Evolutionary conservation across 2,888 invertebrate species (phyloP), one percentile per base, ranked within the genome.

Genomic region (Phoenoteleia sp.): DNA sequence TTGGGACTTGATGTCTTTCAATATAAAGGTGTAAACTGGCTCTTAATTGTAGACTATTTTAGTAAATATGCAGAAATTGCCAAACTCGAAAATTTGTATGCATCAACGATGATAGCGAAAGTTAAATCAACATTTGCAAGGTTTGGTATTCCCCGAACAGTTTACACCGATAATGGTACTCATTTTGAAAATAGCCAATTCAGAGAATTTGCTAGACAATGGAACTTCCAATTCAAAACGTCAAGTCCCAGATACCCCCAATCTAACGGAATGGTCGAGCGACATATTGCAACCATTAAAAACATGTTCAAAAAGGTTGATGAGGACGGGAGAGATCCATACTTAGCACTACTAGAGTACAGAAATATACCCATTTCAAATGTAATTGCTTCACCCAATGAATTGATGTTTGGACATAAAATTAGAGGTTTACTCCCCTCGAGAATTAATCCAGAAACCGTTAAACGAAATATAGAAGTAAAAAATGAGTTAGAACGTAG

Each of bases 81-180:
- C 2, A 52, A 64, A 27, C 33, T 85, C 19, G 33, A 29, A n/a
- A 29, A 19, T n/a, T 74, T 36, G n/a, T 42, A 27, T 9, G 36
- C 64, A 7, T 9, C 21, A 11, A 60, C 17, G 15, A 60, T 85
- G 0, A 77, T 87, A 15, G 36, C 4, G 9, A 11, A 15, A 11
- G 29, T 87, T 39, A 87, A 89, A 81, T 52, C 77, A 27, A 72
- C 75, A 23, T 87, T 89, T 72, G 77, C 87, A 25, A 45, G 85
- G 64, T 74, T 85, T 45, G 87, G 85, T 13, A 84, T 62, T 62
- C 88, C 87, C 17, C 60, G 86, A n/a, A 58, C 47, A 13, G 13
- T 88, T 3, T 75, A 80, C 39, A 64, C 85, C n/a, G 88, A 87
- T 76, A 88, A 87, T 79, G 27, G 6, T 11, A 2, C 15, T 23